Evolutionary conservation across 2,797 vertebrate genomes (phyloP).

Genomic region (Manis pentadactyla): DNA sequence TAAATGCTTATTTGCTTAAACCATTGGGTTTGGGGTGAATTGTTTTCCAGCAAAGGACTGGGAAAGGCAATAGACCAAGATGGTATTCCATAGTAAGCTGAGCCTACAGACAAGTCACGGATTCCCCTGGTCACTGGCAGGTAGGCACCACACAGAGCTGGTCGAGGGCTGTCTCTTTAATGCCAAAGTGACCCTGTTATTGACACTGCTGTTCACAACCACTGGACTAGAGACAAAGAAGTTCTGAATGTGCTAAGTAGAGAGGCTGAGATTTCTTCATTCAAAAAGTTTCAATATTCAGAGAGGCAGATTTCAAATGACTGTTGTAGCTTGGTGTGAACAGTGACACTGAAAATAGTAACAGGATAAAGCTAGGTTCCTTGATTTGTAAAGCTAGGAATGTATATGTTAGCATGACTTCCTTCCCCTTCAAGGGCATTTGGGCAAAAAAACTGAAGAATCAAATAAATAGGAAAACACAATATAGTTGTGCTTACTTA

Average conservation of each 20-base stretch:
- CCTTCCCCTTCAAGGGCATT: background rate
- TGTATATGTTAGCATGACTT: background rate
- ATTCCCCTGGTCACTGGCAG: background rate
- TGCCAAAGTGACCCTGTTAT: background rate
- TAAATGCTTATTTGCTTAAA: background rate
- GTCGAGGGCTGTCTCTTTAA: background rate
- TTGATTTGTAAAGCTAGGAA: background rate
- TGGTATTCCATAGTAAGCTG: accelerated
- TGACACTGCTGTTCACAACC: background rate
- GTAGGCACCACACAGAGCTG: accelerated
- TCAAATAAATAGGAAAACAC: background rate
- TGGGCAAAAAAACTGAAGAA: background rate
- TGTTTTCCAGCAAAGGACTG: background rate
- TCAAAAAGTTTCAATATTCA: background rate
- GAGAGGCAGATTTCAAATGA: conserved; percentile 1
- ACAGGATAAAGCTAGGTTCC: background rate
- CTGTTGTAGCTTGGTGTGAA: background rate
- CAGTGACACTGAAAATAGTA: background rate
- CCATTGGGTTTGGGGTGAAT: no score
- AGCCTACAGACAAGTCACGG: accelerated
- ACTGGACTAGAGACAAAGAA: background rate
- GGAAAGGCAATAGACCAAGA: no score
- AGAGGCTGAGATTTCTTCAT: background rate
- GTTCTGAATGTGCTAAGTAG: background rate
- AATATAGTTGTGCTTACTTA: background rate